Base-by-base conservation (phyloP, 2,888 invertebrate genomes). In the Rotaria magnacalcarata region DNA sequence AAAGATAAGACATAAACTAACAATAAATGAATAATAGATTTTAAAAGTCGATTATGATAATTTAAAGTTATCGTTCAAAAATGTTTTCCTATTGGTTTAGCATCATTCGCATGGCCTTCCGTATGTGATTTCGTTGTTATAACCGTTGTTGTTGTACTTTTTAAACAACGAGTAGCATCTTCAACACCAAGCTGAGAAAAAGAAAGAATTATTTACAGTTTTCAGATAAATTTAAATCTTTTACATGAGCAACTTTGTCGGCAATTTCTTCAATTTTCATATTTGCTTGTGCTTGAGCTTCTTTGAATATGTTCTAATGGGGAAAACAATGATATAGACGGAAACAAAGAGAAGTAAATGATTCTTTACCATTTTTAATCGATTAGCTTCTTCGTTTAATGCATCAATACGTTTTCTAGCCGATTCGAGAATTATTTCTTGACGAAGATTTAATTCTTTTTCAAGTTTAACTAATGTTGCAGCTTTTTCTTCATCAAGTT, bases 361-460 rank as follows among this genome's bases (percentile, higher is more conserved):
- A 24, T 74, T 0, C 8, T 74, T 10, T 21, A 74, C 74, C 19
- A 74, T 74, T 74, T 74, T 74, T 10, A 74, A 43, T 74, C 74
- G 74, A 74, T 74, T 74, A 19, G 74, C 74, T 21, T 74, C 41
- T 41, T 74, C 41, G 41, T 74, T 74, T 41, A 74, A 74, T 11
- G 21, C 41, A 24, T 74, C 74, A 10, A 74, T 74, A 74, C 74
- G 74, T 41, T 74, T 41, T 74, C 21, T 34, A 8, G 74, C 74
- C 11, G 34, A 5, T 21, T 74, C 74, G 6, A 74, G 43, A 41
- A 74, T 74, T 41, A 14, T 21, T 21, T 74, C 74, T 74, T 74
- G 74, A 16, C 74, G 74, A 41, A 74, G 41, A 74, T 74, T 74
- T 74, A 74, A 74, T 19, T 74, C 74, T 74, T 74, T 74, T 74